Evolutionary conservation across 1,140 invertebrate species (phyloP), one percentile per base, ranked within the genome.

Genomic region (Plectrocnemia conspersa): DNA sequence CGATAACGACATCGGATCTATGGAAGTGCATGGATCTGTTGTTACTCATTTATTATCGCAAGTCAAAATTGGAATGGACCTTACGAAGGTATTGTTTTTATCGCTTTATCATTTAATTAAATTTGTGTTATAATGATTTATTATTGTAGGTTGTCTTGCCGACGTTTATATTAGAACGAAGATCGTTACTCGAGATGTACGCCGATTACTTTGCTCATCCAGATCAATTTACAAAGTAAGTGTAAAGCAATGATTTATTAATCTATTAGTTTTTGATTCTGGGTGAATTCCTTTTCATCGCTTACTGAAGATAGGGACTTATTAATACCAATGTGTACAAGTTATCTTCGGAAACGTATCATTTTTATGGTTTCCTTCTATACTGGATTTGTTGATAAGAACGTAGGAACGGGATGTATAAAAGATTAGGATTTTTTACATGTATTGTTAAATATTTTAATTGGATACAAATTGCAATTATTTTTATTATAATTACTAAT

Each of bases 201-300:
- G 91, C 93, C 11, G 94, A 98, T 78, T 98, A 96, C 68, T 98
- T 98, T 77, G 93, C 94, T 18, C 95, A 98, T 81, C 91, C 93
- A 1, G 92, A 98, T 74, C 82, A 97, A 63, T 93, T 99, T 73
- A 80, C 95, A 53, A 89, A 85, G 94, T 97, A 77, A 78, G 47
- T 2, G 9, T 32, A 52, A 10, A 24, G 22, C 21, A 50, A 2
- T 0, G 11, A 10, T 2, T 0, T 6, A 42, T 45, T 16, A 42
- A 21, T 45, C 13, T 6, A 49, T 27, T 46, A 18, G 13, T 35
- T 22, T 45, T 24, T 46, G 11, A 40, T 7, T 25, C 25, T n/a
- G n/a, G n/a, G n/a, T n/a, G n/a, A n/a, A n/a, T n/a, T n/a, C n/a
- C n/a, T n/a, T n/a, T n/a, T n/a, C n/a, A n/a, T n/a, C n/a, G n/a